Base-by-base conservation (phyloP, 2,888 invertebrate genomes). In the Drosophila barbarae region DNA sequence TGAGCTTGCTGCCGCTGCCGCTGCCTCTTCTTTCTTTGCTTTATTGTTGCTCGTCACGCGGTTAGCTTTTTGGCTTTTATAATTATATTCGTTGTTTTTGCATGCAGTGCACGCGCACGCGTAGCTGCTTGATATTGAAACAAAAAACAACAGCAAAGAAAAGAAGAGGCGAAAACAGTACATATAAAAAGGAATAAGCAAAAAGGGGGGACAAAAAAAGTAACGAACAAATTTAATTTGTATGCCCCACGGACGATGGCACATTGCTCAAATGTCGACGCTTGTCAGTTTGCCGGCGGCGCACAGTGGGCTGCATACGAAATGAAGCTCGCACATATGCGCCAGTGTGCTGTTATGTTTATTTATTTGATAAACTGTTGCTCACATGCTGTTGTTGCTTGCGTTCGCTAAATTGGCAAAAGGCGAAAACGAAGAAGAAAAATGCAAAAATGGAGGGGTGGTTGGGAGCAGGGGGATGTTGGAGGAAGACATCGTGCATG, bases 261-360 rank as follows among this genome's bases (percentile, higher is more conserved):
- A 76, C 83, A 79, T 84, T 78, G 85, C 85, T 79, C 80, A 79
- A 84, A 79, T 84, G 82, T 84, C 70, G 72, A 74, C 78, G 81
- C 84, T 68, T 79, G 78, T 79, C 85, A 79, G 50, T 52, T 71
- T 47, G 65, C 71, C 56, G 52, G 82, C 54, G 60, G 47, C 50
- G 83, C 76, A 82, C 85, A 79, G 76, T 79, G 79, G 80, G 69
- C 65, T 82, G 79, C 80, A 84, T 84, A 79, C 80, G 35, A 73
- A 84, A 73, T 81, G 32, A 46, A 60, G 50, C 59, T 46, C 60
- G 13, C 39, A 65, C 60, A 42, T 35, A 35, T 47, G 53, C 52
- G 54, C 15, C 50, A 34, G 70, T 60, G 76, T 79, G 85, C 79
- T 79, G 79, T 79, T 84, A 79, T 79, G 77, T 84, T 79, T 82